Evolutionary conservation across 2,113 vertebrate species (phyloP), one percentile per base, ranked within the genome.

Genomic region (Sterna hirundo): DNA sequence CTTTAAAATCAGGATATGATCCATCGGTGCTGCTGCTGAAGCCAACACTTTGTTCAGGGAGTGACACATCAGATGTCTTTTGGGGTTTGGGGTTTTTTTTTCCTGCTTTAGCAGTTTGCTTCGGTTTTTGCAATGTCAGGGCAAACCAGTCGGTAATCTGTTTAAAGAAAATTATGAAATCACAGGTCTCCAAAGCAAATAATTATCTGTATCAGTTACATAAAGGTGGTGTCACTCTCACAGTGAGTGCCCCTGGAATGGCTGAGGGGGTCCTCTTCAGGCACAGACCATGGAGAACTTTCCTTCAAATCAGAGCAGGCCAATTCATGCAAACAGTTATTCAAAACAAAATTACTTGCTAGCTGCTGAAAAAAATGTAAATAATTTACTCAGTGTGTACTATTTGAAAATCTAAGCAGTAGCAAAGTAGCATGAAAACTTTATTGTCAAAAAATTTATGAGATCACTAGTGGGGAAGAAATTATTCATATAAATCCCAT

Each of bases 381-480:
- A 94, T 94, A 72, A 88, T 85, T 93, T 68, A 93, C 78, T 91
- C 34, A 4, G 38, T 20, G 61, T 83, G 54, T 76, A n/a, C 61
- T n/a, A 2, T 83, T 69, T 91, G 84, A 90, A 86, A 90, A 89
- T 65, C 84, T 83, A 66, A 95, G 58, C 85, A 74, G 61, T 2
- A 69, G 70, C 92, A 94, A 91, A 94, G 49, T 80, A 66, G 66
- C 90, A 69, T 58, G 87, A 86, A 97, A 96, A 61, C 8, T 6
- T 82, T 89, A 71, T 89, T 83, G 74, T 93, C 29, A 85, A 94
- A 96, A 96, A 82, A 91, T 40, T 3, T 64, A 82, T 86, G 89
- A 94, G 87, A 44, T 95, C 74, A 40, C 36, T 65, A 32, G 49
- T 32, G 82, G 84, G 58, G 52, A 80, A 77, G 87, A 79, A 96